A percentile compares a stretch with the other conserved stretches of the same genome.
Conservation (phyloP, 2,888 invertebrate species). For the Gymnosoma rotundatum region DNA sequence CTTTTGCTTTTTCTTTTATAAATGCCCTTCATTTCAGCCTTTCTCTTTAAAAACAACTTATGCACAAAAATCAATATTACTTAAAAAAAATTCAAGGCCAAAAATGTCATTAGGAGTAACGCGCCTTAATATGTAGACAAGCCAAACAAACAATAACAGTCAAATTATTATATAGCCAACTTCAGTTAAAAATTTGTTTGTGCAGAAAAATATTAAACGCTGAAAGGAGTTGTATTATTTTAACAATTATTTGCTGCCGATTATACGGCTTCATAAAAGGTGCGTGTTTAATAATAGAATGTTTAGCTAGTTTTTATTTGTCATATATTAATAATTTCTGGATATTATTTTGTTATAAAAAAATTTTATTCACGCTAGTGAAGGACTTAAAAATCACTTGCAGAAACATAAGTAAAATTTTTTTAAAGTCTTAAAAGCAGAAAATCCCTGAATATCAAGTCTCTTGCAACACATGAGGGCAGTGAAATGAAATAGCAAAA, state of each 20-base stretch:
- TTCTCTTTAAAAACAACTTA: no score
- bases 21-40: no score
- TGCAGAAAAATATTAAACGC: neutral
- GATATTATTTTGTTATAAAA: neutral
- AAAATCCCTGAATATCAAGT: slow-evolving; percentile 9
- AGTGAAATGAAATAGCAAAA: neutral
- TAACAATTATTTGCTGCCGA: neutral
- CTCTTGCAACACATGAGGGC: neutral
- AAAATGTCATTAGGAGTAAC: slow-evolving; percentile 38
- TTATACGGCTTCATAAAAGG: neutral
- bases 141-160: neutral
- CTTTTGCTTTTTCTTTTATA: no score
- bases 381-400: no score
- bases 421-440: neutral
- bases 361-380: no score
- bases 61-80: slow-evolving; percentile 2
- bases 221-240: neutral
- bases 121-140: slow-evolving; percentile 29
- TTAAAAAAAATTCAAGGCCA: slow-evolving; percentile 52
- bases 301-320: no score
- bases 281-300: neutral
- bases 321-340: neutral
- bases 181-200: neutral
- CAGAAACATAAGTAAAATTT: no score
- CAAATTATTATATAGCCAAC: neutral